Percentiles rank a stretch among this genome's conserved stretches.
phyloP scores from a whole-genome alignment of 2,113 vertebrate genomes.

The Leucoraja erinaceus region DNA sequence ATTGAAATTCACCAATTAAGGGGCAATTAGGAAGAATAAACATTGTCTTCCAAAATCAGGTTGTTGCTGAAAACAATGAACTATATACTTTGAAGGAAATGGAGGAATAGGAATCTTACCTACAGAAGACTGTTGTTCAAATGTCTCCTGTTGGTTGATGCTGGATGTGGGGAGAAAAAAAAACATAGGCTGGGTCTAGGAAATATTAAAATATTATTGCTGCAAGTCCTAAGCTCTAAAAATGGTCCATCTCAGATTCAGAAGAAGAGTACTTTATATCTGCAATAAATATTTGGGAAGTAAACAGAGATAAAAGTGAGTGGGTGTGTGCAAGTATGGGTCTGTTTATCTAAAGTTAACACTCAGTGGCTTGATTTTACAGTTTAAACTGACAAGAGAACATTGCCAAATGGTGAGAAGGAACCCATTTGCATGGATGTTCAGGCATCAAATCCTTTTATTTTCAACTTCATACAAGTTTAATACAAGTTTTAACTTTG shows the following conservation, averaged over 20 bases:
- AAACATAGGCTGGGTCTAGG: no score
- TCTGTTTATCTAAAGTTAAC: background rate
- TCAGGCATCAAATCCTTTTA: background rate
- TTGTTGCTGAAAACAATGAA: background rate
- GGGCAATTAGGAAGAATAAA: background rate
- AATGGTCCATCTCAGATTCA: background rate
- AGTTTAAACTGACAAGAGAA: background rate
- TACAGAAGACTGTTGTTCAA: background rate
- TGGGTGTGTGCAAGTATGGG: no score
- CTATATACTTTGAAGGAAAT: background rate
- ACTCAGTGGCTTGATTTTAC: background rate
- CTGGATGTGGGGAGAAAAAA: no score
- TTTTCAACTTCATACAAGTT: background rate
- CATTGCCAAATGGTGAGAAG: conserved; percentile 1
- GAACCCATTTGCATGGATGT: background rate
- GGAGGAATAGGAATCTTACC: background rate
- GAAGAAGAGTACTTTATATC: background rate
- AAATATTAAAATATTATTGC: no score
- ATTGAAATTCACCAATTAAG: background rate
- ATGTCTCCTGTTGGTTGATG: no score
- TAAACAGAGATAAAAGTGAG: no score
- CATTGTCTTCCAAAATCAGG: background rate
- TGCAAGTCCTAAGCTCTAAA: no score
- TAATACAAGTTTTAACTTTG: background rate
- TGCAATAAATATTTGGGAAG: background rate